Percentiles rank a stretch among this genome's conserved stretches.
Evolutionary conservation across 2,113 vertebrate species (phyloP).

Genomic region (Illadopsis cleaveri): DNA sequence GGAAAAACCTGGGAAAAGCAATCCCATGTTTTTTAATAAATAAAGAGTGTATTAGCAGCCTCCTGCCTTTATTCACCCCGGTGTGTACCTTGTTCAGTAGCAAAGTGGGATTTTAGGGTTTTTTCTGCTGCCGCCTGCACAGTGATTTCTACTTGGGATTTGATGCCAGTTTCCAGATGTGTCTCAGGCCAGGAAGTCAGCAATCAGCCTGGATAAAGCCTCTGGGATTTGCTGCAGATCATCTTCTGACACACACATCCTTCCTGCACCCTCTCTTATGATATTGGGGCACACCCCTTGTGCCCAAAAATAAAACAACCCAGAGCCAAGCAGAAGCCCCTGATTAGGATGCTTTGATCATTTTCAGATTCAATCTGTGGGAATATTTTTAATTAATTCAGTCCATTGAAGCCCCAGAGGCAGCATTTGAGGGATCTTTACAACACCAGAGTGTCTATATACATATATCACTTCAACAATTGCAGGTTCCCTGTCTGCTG

Average conservation of each 20-base stretch:
- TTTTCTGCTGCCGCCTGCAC: not conserved
- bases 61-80: conserved; percentile 29
- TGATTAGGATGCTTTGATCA: not conserved
- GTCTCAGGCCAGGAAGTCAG: conserved; percentile 76
- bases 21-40: conserved; percentile 60
- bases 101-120: conserved; percentile 17
- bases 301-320: conserved; percentile 6
- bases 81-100: conserved; percentile 46
- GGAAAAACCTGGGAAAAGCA: conserved; percentile 82
- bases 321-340: not conserved
- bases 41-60: conserved; percentile 45
- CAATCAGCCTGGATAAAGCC: conserved; percentile 77
- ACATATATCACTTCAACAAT: not conserved
- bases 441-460: not conserved
- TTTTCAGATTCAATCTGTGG: not conserved
- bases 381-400: not conserved
- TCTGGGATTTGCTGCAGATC: conserved; percentile 36
- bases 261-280: conserved; percentile 52
- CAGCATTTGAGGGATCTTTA: not conserved
- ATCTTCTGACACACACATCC: conserved; percentile 56
- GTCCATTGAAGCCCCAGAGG: not conserved
- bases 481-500: not conserved
- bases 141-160: conserved; percentile 38
- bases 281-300: conserved; percentile 15
- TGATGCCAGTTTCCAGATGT: conserved; percentile 50